Base-by-base conservation (phyloP, 1,140 invertebrate genomes). In the Euglossa dilemma region DNA sequence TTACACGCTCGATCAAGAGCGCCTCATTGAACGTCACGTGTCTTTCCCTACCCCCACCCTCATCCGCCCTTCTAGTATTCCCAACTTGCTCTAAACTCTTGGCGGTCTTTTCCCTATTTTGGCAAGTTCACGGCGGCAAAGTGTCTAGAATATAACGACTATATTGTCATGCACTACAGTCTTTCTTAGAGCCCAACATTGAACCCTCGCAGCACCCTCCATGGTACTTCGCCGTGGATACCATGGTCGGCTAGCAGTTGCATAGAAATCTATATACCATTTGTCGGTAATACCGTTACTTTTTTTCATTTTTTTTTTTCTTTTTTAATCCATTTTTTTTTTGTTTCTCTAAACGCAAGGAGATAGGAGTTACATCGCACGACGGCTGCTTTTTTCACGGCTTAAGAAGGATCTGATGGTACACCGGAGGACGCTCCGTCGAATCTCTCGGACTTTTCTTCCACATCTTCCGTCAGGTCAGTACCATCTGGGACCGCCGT, bases 101-200 rank as follows among this genome's bases (percentile, higher is more conserved):
- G 66, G 14, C 80, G 8, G 6, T 43, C 4, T 36, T 59, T 25
- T 47, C 28, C 20, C 56, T 61, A 8, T 69, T 85, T 88, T 89
- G 87, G 87, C 87, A 89, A 88, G 77, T 86, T 88, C 87, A 84
- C 84, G 87, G 87, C 84, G 86, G 87, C 87, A 54, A 88, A 81
- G 88, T 85, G 73, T 87, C 74, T 90, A 84, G 80, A 83, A 78
- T 90, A 87, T 90, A 91, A 92, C 87, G 90, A 90, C 92, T 93
- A 94, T 94, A 94, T 94, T 93, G 93, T 93, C 92, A 93, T 91
- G 91, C 91, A 93, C 92, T 93, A 93, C 90, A 92, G 92, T 93
- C 90, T 93, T 90, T 90, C 89, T 81, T 90, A 92, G 85, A 92
- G 87, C 85, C 87, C 87, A 86, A 66, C 66, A 28, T 64, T 73